phyloP scores from a whole-genome alignment of 2,888 invertebrate genomes.

The Phalera bucephala region DNA sequence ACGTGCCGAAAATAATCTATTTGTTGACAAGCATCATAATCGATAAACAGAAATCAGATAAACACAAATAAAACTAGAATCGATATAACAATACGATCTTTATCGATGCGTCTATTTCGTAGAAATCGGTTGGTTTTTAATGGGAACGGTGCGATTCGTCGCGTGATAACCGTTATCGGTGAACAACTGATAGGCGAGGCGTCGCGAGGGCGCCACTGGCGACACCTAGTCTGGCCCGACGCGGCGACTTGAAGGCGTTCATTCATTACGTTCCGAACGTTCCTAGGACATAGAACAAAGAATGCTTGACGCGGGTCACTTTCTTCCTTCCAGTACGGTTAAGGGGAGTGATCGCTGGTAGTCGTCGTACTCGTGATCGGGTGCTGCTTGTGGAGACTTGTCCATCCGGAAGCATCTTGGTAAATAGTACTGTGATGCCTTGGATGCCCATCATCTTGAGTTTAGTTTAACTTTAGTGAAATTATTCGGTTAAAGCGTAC shows the following conservation, averaged over 20 bases:
- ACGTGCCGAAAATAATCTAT: background rate
- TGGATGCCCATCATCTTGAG: no score
- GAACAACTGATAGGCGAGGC: constrained; percentile 44
- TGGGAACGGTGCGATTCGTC: constrained; percentile 39
- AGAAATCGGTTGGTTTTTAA: constrained; percentile 36
- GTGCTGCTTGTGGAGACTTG: no score
- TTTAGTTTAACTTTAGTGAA: no score
- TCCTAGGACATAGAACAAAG: background rate
- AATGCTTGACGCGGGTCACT: no score
- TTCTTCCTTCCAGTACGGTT: no score
- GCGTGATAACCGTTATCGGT: constrained; percentile 50
- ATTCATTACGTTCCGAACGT: background rate
- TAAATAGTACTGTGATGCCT: no score
- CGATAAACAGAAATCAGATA: constrained; percentile 28
- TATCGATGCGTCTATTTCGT: constrained; percentile 24
- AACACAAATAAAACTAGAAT: constrained; percentile 19
- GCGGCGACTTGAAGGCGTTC: constrained; percentile 1
- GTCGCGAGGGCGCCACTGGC: constrained; percentile 46
- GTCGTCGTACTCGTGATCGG: no score
- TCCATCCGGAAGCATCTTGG: no score
- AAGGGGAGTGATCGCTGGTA: no score
- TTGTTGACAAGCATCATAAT: background rate
- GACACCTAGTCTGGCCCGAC: constrained; percentile 56
- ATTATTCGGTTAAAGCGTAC: no score
- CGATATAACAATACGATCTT: constrained; percentile 27